phyloP scores from a whole-genome alignment of 2,797 vertebrate species.

The Tadarida brasiliensis region DNA sequence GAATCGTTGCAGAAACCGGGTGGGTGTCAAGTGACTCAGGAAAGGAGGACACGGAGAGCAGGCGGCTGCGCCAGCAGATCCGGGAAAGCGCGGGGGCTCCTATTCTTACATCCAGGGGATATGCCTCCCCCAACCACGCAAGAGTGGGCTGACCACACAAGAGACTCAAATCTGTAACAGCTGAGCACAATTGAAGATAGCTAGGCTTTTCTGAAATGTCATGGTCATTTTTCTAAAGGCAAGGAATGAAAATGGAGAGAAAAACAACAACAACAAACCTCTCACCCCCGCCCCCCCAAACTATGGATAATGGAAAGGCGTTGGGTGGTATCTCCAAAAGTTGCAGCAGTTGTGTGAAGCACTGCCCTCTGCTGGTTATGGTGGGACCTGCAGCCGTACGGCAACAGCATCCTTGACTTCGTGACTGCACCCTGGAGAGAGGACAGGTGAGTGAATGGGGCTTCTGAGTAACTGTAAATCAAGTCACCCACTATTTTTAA shows the following conservation, averaged over 20 bases:
- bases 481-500: not conserved
- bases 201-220: not conserved
- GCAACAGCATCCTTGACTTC: not conserved
- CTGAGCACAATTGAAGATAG: not conserved
- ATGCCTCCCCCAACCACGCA: not conserved
- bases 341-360: not conserved
- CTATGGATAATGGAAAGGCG: not conserved
- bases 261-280: not conserved
- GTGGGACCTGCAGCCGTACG: not conserved
- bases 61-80: not conserved
- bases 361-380: conserved; percentile 72
- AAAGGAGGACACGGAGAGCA: not conserved
- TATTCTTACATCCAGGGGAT: not conserved
- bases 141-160: not conserved
- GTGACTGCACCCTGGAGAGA: not conserved
- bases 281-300: not conserved
- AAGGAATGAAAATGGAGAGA: not conserved
- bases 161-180: not conserved
- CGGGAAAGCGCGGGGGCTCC: not conserved
- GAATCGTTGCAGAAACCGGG: not conserved
- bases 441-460: not conserved
- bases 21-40: conserved; percentile 59
- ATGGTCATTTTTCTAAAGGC: not conserved
- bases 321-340: not conserved
- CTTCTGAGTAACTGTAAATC: not conserved